A percentile compares a stretch with the other conserved stretches of the same genome.
These are phyloP conservation scores for Microdon myrmicae DNA, from an alignment of 2,888 invertebrate species.

Conservation along the genomic window DNA sequence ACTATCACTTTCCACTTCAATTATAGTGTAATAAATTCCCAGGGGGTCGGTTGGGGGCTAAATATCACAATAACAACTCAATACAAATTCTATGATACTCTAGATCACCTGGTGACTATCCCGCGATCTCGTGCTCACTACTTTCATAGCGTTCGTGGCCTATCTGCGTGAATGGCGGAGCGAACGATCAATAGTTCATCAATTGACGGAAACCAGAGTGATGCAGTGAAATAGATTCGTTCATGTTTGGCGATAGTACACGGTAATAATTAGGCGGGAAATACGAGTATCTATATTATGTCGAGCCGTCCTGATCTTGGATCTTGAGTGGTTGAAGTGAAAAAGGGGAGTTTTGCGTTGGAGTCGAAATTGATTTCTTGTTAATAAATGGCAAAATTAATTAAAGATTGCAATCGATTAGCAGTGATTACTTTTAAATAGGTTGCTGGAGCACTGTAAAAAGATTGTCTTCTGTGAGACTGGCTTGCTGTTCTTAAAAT, in stretches of 20 bases:
- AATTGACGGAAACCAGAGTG: conserved; percentile 15
- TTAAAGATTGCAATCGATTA: conserved; percentile 36
- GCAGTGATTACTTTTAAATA: conserved; percentile 9
- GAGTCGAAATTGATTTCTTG: conserved; percentile 40
- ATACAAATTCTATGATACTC: conserved; percentile 7
- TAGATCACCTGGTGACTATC: conserved; percentile 9
- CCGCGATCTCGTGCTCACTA: conserved; percentile 17
- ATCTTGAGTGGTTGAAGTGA: conserved; percentile 12
- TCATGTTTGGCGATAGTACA: conserved; percentile 1
- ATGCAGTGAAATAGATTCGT: conserved; percentile 4
- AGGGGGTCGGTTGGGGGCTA: neutral
- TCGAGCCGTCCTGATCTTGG: conserved; percentile 17
- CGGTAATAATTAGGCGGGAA: conserved; percentile 23
- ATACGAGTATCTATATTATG: conserved; percentile 17
- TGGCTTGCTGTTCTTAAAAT: no score
- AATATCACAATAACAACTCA: conserved; percentile 9
- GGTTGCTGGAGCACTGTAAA: no score
- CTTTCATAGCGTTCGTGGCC: conserved; percentile 25
- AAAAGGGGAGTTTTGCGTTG: conserved; percentile 38
- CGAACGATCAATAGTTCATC: conserved; percentile 31
- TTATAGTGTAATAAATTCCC: conserved; percentile 29
- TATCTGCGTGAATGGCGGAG: conserved; percentile 13
- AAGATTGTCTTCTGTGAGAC: no score
- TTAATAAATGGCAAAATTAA: conserved; percentile 38
- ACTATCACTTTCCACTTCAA: conserved; percentile 32